phyloP scores from a whole-genome alignment of 2,113 vertebrate species.

The Neolamprologus brichardi region DNA sequence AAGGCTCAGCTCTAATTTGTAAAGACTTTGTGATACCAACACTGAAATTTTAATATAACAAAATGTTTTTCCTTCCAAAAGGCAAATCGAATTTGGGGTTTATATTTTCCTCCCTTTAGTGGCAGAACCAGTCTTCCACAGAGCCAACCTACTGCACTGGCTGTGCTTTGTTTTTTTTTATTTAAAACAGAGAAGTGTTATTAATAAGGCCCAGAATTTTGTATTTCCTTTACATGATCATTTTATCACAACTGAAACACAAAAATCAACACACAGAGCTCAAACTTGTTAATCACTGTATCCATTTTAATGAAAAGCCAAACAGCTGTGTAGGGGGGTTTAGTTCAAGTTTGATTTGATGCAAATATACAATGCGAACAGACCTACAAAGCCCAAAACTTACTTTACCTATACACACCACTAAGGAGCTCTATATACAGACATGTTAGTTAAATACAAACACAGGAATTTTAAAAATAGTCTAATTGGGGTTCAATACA shows the following conservation, averaged over 20 bases:
- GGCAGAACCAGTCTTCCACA: neutral
- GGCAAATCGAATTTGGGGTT: neutral
- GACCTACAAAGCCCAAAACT: slow-evolving; percentile 52
- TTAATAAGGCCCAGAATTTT: neutral
- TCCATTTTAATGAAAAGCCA: slow-evolving; percentile 67
- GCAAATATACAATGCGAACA: slow-evolving; percentile 71
- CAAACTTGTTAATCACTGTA: neutral
- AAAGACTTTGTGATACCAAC: neutral
- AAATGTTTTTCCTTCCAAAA: neutral
- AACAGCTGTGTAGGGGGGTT: slow-evolving; percentile 54
- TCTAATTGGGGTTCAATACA: slow-evolving; percentile 29
- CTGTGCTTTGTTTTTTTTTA: neutral
- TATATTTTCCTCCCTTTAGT: neutral
- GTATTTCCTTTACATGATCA: neutral
- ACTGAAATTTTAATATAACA: neutral
- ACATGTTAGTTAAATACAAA: slow-evolving; percentile 48
- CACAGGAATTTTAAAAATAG: slow-evolving; percentile 31
- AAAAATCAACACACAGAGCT: neutral
- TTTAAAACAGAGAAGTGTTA: neutral
- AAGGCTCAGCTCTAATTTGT: neutral
- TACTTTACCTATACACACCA: slow-evolving; percentile 58
- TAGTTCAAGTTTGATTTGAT: slow-evolving; percentile 51
- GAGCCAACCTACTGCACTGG: neutral
- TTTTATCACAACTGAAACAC: neutral
- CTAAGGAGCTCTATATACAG: slow-evolving; percentile 47